A percentile compares a stretch with the other conserved stretches of the same genome.
phyloP scores from a whole-genome alignment of 1,140 invertebrate species.

The Aphaenogaster ashmeadi region DNA sequence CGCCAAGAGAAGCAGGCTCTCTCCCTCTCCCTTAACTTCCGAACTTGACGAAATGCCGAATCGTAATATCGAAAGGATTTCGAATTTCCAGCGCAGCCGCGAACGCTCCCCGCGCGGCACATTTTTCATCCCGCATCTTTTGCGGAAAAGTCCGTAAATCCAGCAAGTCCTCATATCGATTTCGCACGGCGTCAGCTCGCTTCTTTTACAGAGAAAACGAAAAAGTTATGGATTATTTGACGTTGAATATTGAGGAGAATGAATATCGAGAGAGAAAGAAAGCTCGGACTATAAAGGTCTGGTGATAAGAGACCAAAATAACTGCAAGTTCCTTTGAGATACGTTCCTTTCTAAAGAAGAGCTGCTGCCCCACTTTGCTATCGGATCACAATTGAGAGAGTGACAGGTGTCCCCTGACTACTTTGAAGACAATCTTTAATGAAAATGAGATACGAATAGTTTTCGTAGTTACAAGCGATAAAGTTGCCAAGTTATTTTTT shows the following conservation, averaged over 20 bases:
- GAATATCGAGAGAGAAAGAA: slow-evolving; percentile 22
- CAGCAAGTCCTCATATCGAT: slow-evolving; percentile 37
- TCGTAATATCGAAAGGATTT: slow-evolving; percentile 51
- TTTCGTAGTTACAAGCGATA: neutral
- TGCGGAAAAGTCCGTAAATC: slow-evolving; percentile 37
- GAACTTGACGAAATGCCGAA: slow-evolving; percentile 21
- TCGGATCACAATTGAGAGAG: slow-evolving; percentile 15
- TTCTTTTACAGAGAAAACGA: slow-evolving; percentile 7
- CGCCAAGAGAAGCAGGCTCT: neutral
- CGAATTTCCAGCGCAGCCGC: neutral
- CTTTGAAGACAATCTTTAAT: slow-evolving; percentile 13
- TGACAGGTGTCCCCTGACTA: neutral
- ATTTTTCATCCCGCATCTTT: slow-evolving; percentile 52
- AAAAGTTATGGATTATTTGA: slow-evolving; percentile 49
- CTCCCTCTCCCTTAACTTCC: neutral
- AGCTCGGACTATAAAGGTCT: slow-evolving; percentile 17
- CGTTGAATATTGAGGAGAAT: slow-evolving; percentile 42
- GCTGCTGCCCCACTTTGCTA: neutral
- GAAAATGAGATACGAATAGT: neutral
- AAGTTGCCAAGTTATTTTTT: neutral
- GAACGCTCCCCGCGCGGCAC: slow-evolving; percentile 11
- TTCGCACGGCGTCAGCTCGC: neutral
- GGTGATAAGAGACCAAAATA: slow-evolving; percentile 39
- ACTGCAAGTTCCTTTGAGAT: slow-evolving; percentile 2
- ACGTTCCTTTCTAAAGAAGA: neutral